Evolutionary conservation across 2,888 invertebrate species (phyloP).

Genomic region (Tromatobia lineatoria): DNA sequence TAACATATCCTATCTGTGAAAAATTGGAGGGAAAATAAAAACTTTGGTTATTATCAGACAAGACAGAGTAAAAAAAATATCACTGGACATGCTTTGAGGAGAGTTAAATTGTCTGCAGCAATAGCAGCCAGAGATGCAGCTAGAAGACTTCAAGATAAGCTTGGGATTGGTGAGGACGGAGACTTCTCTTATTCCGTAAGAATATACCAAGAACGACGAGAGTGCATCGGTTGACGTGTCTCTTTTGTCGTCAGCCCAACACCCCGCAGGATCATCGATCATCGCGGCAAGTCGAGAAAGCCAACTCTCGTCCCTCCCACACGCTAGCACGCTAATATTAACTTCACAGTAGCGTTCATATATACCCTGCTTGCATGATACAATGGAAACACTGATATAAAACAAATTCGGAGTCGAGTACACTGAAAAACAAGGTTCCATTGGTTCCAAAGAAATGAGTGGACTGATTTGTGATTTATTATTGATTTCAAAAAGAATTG

Average conservation of each 20-base stretch:
- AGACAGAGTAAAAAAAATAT: not conserved
- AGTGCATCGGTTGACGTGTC: conserved; percentile 48
- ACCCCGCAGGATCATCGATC: conserved; percentile 63
- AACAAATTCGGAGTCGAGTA: not conserved
- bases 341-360: conserved; percentile 21
- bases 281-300: conserved; percentile 61
- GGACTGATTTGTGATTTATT: too few species aligned
- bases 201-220: conserved; percentile 25
- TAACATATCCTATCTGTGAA: not conserved
- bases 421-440: too few species aligned
- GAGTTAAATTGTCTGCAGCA: not conserved
- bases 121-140: not conserved
- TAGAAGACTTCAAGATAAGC: conserved; percentile 32
- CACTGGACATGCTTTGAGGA: not conserved
- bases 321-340: conserved; percentile 51
- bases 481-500: too few species aligned
- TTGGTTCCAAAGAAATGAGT: too few species aligned
- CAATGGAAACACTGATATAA: not conserved
- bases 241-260: conserved; percentile 62
- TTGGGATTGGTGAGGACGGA: conserved; percentile 51
- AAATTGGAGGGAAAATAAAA: not conserved
- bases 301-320: conserved; percentile 68
- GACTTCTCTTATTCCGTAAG: conserved; percentile 27
- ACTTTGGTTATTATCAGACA: not conserved
- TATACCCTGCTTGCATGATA: not conserved